phyloP scores from a whole-genome alignment of 1,140 invertebrate genomes.

The Phymorhynchus buccinoides region DNA sequence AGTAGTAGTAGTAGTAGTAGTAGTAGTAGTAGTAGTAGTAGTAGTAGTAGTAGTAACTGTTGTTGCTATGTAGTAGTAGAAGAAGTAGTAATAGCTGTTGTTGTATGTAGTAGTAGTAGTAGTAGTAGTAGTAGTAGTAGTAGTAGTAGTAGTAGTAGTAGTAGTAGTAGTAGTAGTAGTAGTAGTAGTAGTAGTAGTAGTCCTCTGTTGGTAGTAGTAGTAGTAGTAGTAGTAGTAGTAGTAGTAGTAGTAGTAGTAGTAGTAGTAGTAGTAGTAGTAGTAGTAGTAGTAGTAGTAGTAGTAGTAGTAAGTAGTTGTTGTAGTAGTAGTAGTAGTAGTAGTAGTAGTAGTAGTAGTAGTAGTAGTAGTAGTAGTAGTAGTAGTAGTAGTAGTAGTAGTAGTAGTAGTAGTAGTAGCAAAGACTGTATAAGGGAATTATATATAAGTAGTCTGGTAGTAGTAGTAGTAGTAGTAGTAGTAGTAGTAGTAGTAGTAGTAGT shows the following conservation, averaged over 20 bases:
- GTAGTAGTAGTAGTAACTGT: background rate
- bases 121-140: background rate
- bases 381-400: constrained; percentile 19
- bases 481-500: constrained; percentile 18
- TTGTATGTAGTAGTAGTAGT: too few species aligned
- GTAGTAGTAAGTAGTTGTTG: too few species aligned
- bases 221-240: background rate
- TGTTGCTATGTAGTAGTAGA: too few species aligned
- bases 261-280: constrained; percentile 31
- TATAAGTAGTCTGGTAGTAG: background rate
- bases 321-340: background rate
- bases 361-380: constrained; percentile 15
- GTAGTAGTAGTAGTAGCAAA: too few species aligned
- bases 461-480: constrained; percentile 22
- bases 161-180: background rate
- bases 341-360: constrained; percentile 24
- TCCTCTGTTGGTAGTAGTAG: too few species aligned
- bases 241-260: constrained; percentile 14
- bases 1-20: background rate
- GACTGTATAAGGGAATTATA: too few species aligned
- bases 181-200: too few species aligned
- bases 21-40: background rate
- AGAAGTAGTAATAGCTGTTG: too few species aligned
- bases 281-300: constrained; percentile 7
- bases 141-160: background rate